Evolutionary conservation across 1,140 invertebrate species (phyloP), one percentile per base, ranked within the genome.

Genomic region (Zaprionus kolodkinae): DNA sequence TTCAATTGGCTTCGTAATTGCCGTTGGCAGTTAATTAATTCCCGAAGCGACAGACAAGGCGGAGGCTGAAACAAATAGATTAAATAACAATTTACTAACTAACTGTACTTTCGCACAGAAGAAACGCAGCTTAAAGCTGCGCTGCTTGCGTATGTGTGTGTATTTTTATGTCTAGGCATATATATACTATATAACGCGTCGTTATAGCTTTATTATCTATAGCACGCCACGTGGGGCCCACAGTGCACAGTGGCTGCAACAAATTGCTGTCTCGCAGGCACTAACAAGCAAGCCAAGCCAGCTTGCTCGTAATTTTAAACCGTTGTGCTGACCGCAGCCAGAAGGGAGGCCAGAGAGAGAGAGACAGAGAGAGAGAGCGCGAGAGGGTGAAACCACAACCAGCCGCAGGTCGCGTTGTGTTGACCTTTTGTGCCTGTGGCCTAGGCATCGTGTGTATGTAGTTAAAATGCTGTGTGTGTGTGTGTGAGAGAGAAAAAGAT

Each of bases 241-340:
- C n/a, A 15, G 40, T 15, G 40, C n/a, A 10, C 35, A 21, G 67
- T 21, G 40, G 57, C 17, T 60, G 72, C 60, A 57, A 70, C 59
- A 63, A 74, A 60, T 27, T 45, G 52, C 30, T 55, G 60, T 61
- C 56, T 35, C 27, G 55, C 21, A 25, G 55, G 60, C 78, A 75
- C 79, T 75, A 81, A 71, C 66, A 71, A 43, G 66, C 55, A 30
- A 30, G 27, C 25, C 25, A n/a, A 61, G 62, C 35, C 30, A 33
- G 54, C 54, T 40, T 52, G 52, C 35, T 81, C 71, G 81, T 78
- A 86, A 81, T 81, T 85, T 78, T 59, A 78, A 81, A 72, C 71
- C 78, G 50, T 72, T 76, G 68, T 66, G 78, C 76, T 79, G 68
- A 79, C 83, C 83, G 70, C 84, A 79, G 70, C 17, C 62, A 36